Percentiles rank a stretch among this genome's conserved stretches.
phyloP scores from a whole-genome alignment of 2,797 vertebrate species.

The Platyrinchus mystaceus region DNA sequence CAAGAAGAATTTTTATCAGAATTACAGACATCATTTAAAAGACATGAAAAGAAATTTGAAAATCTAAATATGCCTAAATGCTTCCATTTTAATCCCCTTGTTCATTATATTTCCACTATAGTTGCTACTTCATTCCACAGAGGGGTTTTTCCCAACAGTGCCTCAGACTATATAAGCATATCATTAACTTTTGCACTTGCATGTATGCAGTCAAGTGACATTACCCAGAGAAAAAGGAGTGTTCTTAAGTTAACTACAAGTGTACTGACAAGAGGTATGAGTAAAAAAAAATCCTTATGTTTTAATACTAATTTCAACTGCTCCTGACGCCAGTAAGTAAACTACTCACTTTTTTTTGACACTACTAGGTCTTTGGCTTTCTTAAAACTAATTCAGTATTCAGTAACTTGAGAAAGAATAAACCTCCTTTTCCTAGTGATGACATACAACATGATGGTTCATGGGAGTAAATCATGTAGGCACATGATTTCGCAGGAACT shows the following conservation, averaged over 20 bases:
- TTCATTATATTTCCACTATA: background rate
- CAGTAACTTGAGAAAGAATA: background rate
- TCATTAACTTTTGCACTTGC: background rate
- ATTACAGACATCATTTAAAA: background rate
- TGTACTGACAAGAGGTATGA: background rate
- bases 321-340: background rate
- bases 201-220: background rate
- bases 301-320: background rate
- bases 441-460: background rate
- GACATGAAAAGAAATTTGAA: constrained; percentile 4
- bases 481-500: constrained; percentile 23
- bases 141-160: background rate
- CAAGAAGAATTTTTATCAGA: constrained; percentile 12
- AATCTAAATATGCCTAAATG: constrained; percentile 28
- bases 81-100: constrained; percentile 10
- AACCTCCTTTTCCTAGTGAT: background rate
- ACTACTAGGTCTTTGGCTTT: background rate
- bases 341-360: background rate
- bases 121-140: background rate
- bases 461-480: background rate
- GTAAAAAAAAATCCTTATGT: background rate
- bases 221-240: background rate
- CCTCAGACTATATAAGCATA: background rate
- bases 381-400: background rate
- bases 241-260: background rate